Evolutionary conservation across 2,888 invertebrate species (phyloP).

Genomic region (Galeopsomyia nigrocyanea): DNA sequence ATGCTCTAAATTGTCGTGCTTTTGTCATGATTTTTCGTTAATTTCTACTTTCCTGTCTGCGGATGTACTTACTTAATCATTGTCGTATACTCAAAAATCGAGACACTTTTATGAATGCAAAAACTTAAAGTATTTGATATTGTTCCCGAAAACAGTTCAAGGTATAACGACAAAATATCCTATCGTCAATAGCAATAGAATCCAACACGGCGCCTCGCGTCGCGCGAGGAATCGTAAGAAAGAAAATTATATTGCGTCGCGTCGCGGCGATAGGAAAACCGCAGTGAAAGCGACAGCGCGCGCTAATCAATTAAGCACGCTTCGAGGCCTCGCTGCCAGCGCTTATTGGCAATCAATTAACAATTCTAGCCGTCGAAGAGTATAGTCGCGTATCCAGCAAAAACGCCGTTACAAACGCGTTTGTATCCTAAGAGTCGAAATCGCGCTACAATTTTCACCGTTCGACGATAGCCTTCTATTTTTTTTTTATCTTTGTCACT

Average conservation of each 20-base stretch:
- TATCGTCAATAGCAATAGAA: too few relatives aligned
- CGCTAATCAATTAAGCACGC: constrained; percentile 59
- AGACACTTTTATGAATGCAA: too few relatives aligned
- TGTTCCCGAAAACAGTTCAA: too few relatives aligned
- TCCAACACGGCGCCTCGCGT: too few relatives aligned
- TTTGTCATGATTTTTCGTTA: constrained; percentile 33
- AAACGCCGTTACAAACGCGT: constrained; percentile 4
- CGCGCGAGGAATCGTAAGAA: constrained; percentile 2
- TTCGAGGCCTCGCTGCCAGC: constrained; percentile 41
- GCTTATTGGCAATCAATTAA: constrained; percentile 60
- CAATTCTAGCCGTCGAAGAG: constrained; percentile 12
- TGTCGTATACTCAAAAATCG: too few relatives aligned
- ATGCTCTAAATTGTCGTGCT: neutral
- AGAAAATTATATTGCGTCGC: constrained; percentile 20
- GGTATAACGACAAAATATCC: too few relatives aligned
- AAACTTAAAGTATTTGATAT: too few relatives aligned
- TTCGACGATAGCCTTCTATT: constrained; percentile 6
- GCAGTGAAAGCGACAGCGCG: constrained; percentile 56
- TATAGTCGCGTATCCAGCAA: neutral
- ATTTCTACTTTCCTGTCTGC: constrained; percentile 16
- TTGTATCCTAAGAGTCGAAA: neutral
- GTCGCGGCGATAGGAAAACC: constrained; percentile 2
- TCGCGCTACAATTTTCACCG: constrained; percentile 24
- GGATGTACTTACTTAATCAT: too few relatives aligned
- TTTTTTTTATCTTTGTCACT: constrained; percentile 43